These are phyloP conservation scores for Xyrichtys novacula DNA, from an alignment of 2,797 vertebrate species.

Conservation along the genomic window DNA sequence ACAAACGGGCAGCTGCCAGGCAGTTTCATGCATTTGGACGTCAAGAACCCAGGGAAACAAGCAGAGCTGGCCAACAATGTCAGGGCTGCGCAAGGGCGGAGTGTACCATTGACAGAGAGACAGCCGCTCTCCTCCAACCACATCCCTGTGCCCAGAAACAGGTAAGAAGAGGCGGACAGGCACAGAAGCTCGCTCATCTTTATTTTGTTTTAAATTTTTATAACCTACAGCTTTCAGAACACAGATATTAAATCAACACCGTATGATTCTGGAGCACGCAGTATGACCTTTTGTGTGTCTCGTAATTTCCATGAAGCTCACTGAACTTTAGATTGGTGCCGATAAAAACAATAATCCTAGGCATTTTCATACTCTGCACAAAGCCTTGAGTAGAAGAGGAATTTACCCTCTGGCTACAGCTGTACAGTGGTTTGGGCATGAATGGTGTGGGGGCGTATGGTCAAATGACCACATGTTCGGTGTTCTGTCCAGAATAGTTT, in stretches of 20 bases:
- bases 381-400: slow-evolving; percentile 49
- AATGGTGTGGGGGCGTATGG: slow-evolving; percentile 64
- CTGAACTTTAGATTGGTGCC: slow-evolving; percentile 25
- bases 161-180: slow-evolving; percentile 66
- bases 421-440: slow-evolving; percentile 65
- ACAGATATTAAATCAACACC: not conserved
- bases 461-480: slow-evolving; percentile 75
- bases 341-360: slow-evolving; percentile 32
- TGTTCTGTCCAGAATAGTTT: slow-evolving; percentile 68
- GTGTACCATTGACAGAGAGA: slow-evolving; percentile 62
- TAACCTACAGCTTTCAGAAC: too few relatives aligned
- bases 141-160: slow-evolving; percentile 87
- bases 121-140: slow-evolving; percentile 79
- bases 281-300: slow-evolving; percentile 4
- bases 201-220: too few relatives aligned
- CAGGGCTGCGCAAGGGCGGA: slow-evolving; percentile 70
- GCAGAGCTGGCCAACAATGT: slow-evolving; percentile 71
- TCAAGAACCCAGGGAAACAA: slow-evolving; percentile 77
- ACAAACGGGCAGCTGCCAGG: slow-evolving; percentile 76
- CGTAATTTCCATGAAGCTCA: slow-evolving; percentile 25
- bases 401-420: slow-evolving; percentile 63
- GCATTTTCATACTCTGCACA: slow-evolving; percentile 32
- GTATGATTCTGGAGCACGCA: not conserved
- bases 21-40: slow-evolving; percentile 81
- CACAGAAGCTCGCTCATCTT: too few relatives aligned